Percentiles rank a stretch among this genome's conserved stretches.
Evolutionary conservation across 2,888 invertebrate genomes (phyloP).

Genomic region (Acronicta aceris): DNA sequence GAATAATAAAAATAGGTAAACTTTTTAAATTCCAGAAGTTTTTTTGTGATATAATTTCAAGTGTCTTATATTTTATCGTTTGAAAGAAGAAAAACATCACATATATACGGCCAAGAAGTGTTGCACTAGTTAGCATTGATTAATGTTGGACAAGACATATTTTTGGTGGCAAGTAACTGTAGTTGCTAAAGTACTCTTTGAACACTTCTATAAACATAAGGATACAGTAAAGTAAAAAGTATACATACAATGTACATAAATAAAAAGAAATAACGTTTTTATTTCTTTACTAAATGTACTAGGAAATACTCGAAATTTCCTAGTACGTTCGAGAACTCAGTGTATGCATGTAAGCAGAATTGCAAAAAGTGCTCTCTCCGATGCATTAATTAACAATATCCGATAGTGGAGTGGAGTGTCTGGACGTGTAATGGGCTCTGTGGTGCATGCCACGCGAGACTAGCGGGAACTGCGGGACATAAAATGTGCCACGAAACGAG

Average conservation of each 20-base stretch:
- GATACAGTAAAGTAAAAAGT: no score
- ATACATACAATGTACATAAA: constrained; percentile 1
- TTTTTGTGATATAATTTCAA: constrained; percentile 19
- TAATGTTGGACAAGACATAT: no score
- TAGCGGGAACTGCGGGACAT: constrained; percentile 9
- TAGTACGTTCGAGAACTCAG: constrained; percentile 19
- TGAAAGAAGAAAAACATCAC: neutral
- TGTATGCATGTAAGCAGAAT: constrained; percentile 34
- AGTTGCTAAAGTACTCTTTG: no score
- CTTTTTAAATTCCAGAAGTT: constrained; percentile 25
- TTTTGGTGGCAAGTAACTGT: no score
- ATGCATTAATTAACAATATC: constrained; percentile 58
- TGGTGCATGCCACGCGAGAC: constrained; percentile 16
- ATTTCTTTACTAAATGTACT: no score
- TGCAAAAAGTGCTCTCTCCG: constrained; percentile 47
- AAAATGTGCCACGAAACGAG: constrained; percentile 4
- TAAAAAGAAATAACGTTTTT: constrained; percentile 11
- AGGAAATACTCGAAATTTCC: no score
- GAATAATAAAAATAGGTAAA: constrained; percentile 25
- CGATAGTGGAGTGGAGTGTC: constrained; percentile 41
- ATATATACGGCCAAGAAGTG: neutral
- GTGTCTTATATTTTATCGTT: constrained; percentile 11
- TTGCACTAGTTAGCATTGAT: neutral
- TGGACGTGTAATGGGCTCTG: constrained; percentile 46
- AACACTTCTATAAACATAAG: no score